Percentiles rank a stretch among this genome's conserved stretches.
Conservation (phyloP, 2,797 vertebrate species). For the Sebastiscus tertius region DNA sequence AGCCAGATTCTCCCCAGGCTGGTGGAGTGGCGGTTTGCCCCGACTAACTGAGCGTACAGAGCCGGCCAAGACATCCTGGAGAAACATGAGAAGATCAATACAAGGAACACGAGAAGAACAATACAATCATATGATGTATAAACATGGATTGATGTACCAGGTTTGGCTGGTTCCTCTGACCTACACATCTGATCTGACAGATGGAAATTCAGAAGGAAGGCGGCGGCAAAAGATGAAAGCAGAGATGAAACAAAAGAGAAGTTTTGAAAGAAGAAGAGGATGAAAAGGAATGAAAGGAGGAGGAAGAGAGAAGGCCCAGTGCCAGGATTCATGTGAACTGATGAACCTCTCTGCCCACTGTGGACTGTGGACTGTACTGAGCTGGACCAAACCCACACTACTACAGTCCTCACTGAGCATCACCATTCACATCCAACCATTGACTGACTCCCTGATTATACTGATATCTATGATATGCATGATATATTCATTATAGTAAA, state of each 20-base stretch:
- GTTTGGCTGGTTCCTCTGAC: background rate
- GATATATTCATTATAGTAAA: background rate
- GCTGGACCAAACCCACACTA: constrained; percentile 44
- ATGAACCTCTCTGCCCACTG: constrained; percentile 75
- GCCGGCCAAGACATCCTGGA: constrained; percentile 76
- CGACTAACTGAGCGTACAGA: constrained; percentile 77
- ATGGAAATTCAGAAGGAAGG: constrained; percentile 1
- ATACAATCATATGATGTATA: background rate
- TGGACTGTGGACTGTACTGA: constrained; percentile 52
- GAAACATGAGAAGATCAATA: background rate
- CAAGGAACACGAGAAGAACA: no score
- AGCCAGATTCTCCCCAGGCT: constrained; percentile 84
- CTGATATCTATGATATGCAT: background rate
- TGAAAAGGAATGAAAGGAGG: constrained; percentile 74
- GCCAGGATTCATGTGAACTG: constrained; percentile 87
- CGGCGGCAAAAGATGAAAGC: constrained; percentile 45
- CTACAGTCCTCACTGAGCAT: constrained; percentile 16
- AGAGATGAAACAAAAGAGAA: constrained; percentile 46
- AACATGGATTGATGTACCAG: background rate
- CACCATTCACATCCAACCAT: background rate
- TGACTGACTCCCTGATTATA: background rate
- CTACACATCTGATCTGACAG: background rate
- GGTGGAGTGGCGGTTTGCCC: constrained; percentile 81
- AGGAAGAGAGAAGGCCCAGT: constrained; percentile 59
- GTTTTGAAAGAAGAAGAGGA: constrained; percentile 55